These are phyloP conservation scores for Phymastichus coffea DNA, from an alignment of 1,140 invertebrate species.

Conservation along the genomic window DNA sequence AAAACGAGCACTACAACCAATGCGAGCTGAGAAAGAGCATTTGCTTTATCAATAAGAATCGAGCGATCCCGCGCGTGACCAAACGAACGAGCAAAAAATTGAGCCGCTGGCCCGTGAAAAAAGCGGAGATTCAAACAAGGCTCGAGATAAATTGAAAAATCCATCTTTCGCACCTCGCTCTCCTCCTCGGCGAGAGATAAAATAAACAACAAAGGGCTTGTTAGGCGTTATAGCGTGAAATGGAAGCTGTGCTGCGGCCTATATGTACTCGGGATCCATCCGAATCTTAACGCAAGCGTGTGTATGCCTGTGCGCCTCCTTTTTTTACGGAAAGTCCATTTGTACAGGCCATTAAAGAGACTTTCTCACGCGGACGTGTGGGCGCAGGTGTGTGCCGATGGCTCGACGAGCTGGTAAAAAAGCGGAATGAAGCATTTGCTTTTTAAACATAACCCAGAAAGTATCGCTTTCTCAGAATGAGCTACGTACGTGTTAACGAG, in stretches of 20 bases:
- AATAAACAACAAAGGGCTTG: slow-evolving; percentile 46
- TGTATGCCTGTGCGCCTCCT: slow-evolving; percentile 31
- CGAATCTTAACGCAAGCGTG: slow-evolving; percentile 33
- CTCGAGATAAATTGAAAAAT: slow-evolving; percentile 29
- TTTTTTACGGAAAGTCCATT: slow-evolving; percentile 42
- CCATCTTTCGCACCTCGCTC: slow-evolving; percentile 16
- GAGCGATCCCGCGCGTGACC: background rate
- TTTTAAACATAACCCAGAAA: too few relatives aligned
- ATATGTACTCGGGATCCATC: too few relatives aligned
- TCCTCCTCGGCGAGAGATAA: slow-evolving; percentile 34
- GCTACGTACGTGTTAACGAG: too few relatives aligned
- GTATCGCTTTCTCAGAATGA: too few relatives aligned
- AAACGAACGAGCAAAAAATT: background rate
- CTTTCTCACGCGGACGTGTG: slow-evolving; percentile 8
- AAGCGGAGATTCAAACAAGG: background rate
- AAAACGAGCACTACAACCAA: too few relatives aligned
- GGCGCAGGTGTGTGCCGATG: background rate
- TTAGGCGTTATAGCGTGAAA: slow-evolving; percentile 51
- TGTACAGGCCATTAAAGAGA: slow-evolving; percentile 44
- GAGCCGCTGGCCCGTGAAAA: background rate
- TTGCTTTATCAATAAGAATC: slow-evolving; percentile 3
- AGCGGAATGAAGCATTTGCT: too few relatives aligned
- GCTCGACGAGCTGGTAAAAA: too few relatives aligned
- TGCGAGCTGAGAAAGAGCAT: too few relatives aligned
- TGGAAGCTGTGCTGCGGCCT: slow-evolving; percentile 43